Percentiles rank a stretch among this genome's conserved stretches.
phyloP scores from a whole-genome alignment of 2,888 invertebrate genomes.

The Drosophila atroscutellata region DNA sequence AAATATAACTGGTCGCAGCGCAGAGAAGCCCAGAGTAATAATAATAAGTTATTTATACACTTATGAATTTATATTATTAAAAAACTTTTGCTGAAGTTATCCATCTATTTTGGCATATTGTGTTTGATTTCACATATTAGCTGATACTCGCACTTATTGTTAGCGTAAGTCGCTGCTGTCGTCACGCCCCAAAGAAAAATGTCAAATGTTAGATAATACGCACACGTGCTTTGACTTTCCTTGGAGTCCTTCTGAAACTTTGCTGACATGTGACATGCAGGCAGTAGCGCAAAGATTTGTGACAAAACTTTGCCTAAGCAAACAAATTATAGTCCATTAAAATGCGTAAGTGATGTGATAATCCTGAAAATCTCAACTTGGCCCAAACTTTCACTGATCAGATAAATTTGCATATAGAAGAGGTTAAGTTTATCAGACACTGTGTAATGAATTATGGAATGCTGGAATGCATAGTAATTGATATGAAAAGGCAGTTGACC shows the following conservation, averaged over 20 bases:
- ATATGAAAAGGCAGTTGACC: conserved; percentile 51
- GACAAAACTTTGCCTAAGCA: conserved; percentile 18
- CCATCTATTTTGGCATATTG: background rate
- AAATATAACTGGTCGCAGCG: background rate
- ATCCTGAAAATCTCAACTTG: background rate
- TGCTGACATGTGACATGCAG: conserved; percentile 31
- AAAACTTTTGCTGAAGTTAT: background rate
- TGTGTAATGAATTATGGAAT: background rate
- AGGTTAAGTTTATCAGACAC: conserved; percentile 2
- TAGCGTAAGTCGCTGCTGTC: conserved; percentile 38
- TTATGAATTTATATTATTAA: background rate
- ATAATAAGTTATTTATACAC: background rate
- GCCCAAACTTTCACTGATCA: background rate
- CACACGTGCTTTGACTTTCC: conserved; percentile 21
- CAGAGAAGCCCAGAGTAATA: background rate
- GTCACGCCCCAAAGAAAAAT: conserved; percentile 32
- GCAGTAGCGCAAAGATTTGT: conserved; percentile 12
- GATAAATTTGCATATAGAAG: conserved; percentile 16
- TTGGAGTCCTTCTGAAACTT: conserved; percentile 1
- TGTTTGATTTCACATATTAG: background rate
- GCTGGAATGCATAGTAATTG: conserved; percentile 21
- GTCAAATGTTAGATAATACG: conserved; percentile 12
- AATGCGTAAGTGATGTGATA: conserved; percentile 22
- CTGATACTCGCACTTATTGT: conserved; percentile 5
- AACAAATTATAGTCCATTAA: conserved; percentile 26